Conservation (phyloP, 2,797 vertebrate genomes). For the Acomys russatus region DNA sequence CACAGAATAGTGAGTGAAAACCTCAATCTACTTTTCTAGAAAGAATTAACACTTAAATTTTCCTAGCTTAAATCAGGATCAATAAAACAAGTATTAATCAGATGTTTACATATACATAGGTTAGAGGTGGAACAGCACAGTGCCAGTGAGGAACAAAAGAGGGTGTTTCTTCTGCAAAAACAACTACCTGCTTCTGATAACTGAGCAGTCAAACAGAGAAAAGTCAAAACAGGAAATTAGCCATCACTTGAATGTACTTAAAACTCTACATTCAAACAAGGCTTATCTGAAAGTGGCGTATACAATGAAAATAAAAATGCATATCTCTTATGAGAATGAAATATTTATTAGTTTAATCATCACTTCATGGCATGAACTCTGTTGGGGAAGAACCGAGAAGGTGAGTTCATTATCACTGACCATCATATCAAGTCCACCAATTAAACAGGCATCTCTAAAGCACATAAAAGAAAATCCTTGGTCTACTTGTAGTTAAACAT, state of each 20-base stretch:
- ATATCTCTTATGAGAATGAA: conserved; percentile 39
- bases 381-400: conserved; percentile 10
- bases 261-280: not conserved
- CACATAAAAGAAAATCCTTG: conserved; percentile 63
- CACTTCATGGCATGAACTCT: conserved; percentile 52
- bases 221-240: conserved; percentile 24
- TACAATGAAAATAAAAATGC: conserved; percentile 34
- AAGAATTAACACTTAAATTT: conserved; percentile 27
- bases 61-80: not conserved
- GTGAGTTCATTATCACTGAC: conserved; percentile 47
- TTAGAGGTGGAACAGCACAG: not conserved
- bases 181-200: not conserved
- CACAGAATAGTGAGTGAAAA: conserved; percentile 12
- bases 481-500: conserved; percentile 54
- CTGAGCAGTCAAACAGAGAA: not conserved
- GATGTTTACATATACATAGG: conserved; percentile 44
- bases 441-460: conserved; percentile 61
- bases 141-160: not conserved
- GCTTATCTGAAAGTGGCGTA: conserved; percentile 44
- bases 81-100: not conserved
- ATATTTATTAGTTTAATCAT: conserved; percentile 32
- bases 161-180: not conserved
- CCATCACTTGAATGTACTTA: not conserved
- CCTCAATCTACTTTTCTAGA: not conserved
- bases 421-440: conserved; percentile 55